Evolutionary conservation across 2,888 invertebrate species (phyloP).

Genomic region (Clanis bilineata): DNA sequence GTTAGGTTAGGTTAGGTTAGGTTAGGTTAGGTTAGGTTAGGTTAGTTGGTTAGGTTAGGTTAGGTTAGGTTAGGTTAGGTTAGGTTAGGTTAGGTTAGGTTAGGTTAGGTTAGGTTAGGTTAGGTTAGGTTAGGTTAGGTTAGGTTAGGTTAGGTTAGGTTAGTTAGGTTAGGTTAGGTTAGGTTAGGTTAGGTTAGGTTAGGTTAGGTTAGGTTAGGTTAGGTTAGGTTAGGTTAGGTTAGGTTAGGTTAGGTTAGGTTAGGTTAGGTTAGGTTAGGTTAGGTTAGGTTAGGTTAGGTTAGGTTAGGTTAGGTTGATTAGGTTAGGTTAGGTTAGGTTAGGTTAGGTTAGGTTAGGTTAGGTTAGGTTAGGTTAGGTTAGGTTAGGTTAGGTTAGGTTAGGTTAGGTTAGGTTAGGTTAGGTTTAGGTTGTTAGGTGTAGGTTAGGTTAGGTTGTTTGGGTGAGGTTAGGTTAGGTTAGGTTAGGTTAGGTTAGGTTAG

Average conservation of each 20-base stretch:
- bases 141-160: conserved; percentile 31
- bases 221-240: conserved; percentile 33
- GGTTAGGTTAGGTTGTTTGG: conserved; percentile 31
- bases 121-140: conserved; percentile 29
- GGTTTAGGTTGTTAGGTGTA: conserved; percentile 28
- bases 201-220: conserved; percentile 34
- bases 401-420: conserved; percentile 25
- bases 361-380: conserved; percentile 22
- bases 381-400: conserved; percentile 22
- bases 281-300: conserved; percentile 30
- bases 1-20: conserved; percentile 29
- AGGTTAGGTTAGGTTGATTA: conserved; percentile 31
- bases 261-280: conserved; percentile 31
- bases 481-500: not conserved
- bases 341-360: conserved; percentile 28
- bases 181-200: conserved; percentile 33
- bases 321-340: conserved; percentile 30
- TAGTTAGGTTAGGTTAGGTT: conserved; percentile 32
- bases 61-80: conserved; percentile 31
- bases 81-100: conserved; percentile 32
- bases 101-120: conserved; percentile 31
- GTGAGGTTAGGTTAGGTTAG: conserved; percentile 31
- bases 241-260: conserved; percentile 33
- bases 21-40: conserved; percentile 31
- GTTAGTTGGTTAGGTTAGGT: conserved; percentile 27